phyloP scores from a whole-genome alignment of 2,797 vertebrate genomes.

The Notolepis coatsorum region DNA sequence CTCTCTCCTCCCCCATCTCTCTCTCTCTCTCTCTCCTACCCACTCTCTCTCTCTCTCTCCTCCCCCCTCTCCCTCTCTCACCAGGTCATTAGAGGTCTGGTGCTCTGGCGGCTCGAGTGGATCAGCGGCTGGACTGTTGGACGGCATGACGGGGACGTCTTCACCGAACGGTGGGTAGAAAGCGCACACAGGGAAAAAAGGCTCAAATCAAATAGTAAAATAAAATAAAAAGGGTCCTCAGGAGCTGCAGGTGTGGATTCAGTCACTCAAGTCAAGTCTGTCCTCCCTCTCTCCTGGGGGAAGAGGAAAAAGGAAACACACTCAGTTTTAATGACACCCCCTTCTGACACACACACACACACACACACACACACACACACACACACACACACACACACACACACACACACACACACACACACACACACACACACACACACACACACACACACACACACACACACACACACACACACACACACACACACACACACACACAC shows the following conservation, averaged over 20 bases:
- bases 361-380: neutral
- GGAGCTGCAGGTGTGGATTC: slow-evolving; percentile 67
- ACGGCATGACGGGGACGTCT: slow-evolving; percentile 72
- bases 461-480: too few relatives aligned
- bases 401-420: neutral
- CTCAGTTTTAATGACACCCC: neutral
- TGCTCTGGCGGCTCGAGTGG: slow-evolving; percentile 69
- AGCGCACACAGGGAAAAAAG: slow-evolving; percentile 21
- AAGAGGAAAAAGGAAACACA: slow-evolving; percentile 15
- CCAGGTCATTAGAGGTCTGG: slow-evolving; percentile 62
- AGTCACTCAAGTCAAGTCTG: slow-evolving; percentile 54
- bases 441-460: too few relatives aligned
- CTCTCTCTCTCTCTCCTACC: neutral
- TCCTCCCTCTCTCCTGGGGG: slow-evolving; percentile 55
- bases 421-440: neutral
- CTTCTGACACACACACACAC: neutral
- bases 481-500: too few relatives aligned
- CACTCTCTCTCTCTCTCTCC: neutral
- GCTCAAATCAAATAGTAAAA: slow-evolving; percentile 71
- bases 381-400: slow-evolving; percentile 17
- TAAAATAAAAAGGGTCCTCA: slow-evolving; percentile 64
- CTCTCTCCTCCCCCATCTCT: neutral
- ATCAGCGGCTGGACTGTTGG: slow-evolving; percentile 71
- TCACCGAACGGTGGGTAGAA: slow-evolving; percentile 12
- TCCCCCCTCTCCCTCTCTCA: slow-evolving; percentile 37